Percentiles rank a stretch among this genome's conserved stretches.
Conservation (phyloP, 2,113 vertebrate genomes). For the Tachuris rubrigastra region DNA sequence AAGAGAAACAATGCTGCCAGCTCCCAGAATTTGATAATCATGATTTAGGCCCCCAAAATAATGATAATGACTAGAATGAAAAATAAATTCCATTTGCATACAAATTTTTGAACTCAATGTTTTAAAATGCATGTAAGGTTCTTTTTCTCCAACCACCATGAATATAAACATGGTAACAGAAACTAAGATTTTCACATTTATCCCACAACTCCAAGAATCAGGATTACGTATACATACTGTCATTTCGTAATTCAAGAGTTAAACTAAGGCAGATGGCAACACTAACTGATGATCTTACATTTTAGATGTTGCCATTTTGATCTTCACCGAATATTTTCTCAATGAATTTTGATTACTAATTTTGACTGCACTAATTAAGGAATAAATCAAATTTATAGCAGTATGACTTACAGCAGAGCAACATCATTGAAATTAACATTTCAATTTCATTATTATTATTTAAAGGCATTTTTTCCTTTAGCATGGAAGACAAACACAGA, state of each 20-base stretch:
- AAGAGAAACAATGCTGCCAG: neutral
- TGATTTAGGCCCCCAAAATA: neutral
- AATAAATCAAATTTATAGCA: neutral
- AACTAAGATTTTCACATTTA: neutral
- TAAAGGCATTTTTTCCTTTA: neutral
- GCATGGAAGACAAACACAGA: conserved; percentile 5
- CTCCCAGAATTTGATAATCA: neutral
- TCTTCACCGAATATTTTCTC: conserved; percentile 19
- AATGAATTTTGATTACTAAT: conserved; percentile 38
- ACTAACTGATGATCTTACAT: conserved; percentile 1
- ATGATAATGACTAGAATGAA: neutral
- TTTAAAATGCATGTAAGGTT: neutral
- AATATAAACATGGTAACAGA: neutral
- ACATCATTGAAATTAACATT: neutral
- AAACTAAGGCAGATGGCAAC: conserved; percentile 30
- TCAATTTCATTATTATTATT: neutral
- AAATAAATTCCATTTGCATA: neutral
- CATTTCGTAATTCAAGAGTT: neutral
- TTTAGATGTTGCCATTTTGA: neutral
- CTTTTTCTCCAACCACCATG: neutral
- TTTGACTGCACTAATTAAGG: conserved; percentile 32
- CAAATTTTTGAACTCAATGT: neutral
- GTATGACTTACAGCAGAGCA: neutral
- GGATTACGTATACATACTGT: neutral
- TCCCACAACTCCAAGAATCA: neutral